Evolutionary conservation across 2,797 vertebrate species (phyloP).

Genomic region (Martes flavigula): DNA sequence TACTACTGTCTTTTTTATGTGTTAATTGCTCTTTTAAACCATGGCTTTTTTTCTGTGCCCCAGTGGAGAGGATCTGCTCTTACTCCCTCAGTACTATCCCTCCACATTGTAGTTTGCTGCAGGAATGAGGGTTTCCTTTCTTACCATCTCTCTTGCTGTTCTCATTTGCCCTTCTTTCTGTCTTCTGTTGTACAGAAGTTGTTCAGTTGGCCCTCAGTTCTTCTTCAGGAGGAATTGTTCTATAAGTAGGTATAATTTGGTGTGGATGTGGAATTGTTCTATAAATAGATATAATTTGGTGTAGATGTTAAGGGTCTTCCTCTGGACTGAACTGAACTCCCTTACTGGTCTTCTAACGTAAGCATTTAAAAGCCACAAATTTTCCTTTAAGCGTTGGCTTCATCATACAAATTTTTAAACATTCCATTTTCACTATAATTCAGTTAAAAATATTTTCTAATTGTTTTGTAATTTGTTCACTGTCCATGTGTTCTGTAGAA

Average conservation of each 20-base stretch:
- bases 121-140: background rate
- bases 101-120: background rate
- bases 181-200: background rate
- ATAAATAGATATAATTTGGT: background rate
- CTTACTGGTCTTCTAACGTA: background rate
- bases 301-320: background rate
- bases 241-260: background rate
- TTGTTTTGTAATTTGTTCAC: background rate
- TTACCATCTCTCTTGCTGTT: background rate
- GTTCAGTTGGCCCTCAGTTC: background rate
- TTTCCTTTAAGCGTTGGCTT: background rate
- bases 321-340: background rate
- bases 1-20: background rate
- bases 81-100: background rate
- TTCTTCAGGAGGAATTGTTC: background rate
- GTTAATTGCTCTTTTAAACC: background rate
- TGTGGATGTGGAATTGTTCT: background rate
- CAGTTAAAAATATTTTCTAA: conserved; percentile 1
- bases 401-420: background rate
- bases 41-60: background rate
- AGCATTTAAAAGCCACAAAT: background rate
- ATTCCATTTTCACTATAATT: background rate
- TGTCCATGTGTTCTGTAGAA: background rate
- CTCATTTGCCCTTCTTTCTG: background rate
- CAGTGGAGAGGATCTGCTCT: background rate